Evolutionary conservation across 2,113 vertebrate genomes (phyloP).

Genomic region (Macheiramphus alcinus): DNA sequence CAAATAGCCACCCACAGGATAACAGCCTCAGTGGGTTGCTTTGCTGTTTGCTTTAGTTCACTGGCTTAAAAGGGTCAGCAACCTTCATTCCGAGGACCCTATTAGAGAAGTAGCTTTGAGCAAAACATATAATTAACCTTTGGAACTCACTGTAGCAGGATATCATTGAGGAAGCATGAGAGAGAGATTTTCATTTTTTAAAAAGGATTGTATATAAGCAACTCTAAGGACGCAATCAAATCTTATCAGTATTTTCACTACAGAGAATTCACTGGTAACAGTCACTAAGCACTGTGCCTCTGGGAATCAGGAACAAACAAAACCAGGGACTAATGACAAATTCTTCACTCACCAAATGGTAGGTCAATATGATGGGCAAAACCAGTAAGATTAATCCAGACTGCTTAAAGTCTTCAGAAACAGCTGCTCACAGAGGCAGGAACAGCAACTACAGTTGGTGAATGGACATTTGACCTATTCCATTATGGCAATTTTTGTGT

Average conservation of each 20-base stretch:
- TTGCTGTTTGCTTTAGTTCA: conserved; percentile 19
- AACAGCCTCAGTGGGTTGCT: background rate
- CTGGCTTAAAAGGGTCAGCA: conserved; percentile 45
- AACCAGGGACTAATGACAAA: background rate
- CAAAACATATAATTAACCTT: conserved; percentile 41
- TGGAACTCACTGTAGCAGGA: conserved; percentile 25
- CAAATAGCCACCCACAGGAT: background rate
- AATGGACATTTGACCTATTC: background rate
- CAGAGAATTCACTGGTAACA: background rate
- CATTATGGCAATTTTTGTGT: background rate
- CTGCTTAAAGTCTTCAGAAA: background rate
- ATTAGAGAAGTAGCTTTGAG: conserved; percentile 24
- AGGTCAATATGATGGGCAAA: background rate
- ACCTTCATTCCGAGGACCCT: background rate
- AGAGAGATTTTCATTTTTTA: background rate
- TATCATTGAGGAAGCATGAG: conserved; percentile 12
- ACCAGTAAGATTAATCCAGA: background rate
- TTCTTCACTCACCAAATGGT: background rate
- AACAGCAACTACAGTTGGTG: background rate
- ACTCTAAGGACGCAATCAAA: background rate
- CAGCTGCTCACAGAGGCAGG: background rate
- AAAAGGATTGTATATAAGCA: background rate
- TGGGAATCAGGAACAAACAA: background rate
- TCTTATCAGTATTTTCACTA: background rate
- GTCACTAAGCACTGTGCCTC: background rate